Evolutionary conservation across 2,797 vertebrate species (phyloP).

Genomic region (Lutjanus argentimaculatus): DNA sequence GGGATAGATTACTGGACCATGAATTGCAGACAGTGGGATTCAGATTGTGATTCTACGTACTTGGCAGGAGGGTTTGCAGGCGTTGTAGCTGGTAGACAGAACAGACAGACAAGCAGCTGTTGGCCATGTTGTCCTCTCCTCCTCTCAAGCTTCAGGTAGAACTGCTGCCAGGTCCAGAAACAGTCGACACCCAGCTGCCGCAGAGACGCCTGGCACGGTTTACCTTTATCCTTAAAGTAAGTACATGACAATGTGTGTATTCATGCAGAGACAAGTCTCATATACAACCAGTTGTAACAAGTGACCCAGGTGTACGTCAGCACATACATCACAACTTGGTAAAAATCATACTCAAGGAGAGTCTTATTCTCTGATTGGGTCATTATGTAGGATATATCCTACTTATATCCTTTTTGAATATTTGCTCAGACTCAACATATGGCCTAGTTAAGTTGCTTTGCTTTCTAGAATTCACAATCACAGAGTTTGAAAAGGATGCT

Average conservation of each 20-base stretch:
- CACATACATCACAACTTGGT: neutral
- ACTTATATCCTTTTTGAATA: neutral
- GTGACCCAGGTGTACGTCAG: neutral
- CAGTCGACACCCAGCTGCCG: constrained; percentile 60
- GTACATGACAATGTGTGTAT: neutral
- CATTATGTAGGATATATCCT: too few species aligned
- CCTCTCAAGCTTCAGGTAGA: constrained; percentile 70
- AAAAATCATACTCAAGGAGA: too few species aligned
- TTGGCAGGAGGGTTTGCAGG: constrained; percentile 60
- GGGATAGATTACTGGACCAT: constrained; percentile 42
- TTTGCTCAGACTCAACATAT: neutral
- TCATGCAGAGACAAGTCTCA: constrained; percentile 16
- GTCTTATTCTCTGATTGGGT: too few species aligned
- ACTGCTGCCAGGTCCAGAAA: constrained; percentile 64
- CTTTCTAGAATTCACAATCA: neutral
- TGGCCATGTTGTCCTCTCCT: constrained; percentile 53
- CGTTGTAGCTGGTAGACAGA: constrained; percentile 46
- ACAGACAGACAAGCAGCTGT: constrained; percentile 70
- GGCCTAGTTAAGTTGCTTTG: neutral
- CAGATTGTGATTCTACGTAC: constrained; percentile 35
- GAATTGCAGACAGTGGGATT: constrained; percentile 47
- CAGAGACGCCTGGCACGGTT: constrained; percentile 54
- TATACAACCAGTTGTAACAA: neutral
- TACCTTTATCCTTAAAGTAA: constrained; percentile 28
- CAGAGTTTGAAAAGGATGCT: neutral